Base-by-base conservation (phyloP, 2,888 invertebrate genomes). In the Eremobia ochroleuca region DNA sequence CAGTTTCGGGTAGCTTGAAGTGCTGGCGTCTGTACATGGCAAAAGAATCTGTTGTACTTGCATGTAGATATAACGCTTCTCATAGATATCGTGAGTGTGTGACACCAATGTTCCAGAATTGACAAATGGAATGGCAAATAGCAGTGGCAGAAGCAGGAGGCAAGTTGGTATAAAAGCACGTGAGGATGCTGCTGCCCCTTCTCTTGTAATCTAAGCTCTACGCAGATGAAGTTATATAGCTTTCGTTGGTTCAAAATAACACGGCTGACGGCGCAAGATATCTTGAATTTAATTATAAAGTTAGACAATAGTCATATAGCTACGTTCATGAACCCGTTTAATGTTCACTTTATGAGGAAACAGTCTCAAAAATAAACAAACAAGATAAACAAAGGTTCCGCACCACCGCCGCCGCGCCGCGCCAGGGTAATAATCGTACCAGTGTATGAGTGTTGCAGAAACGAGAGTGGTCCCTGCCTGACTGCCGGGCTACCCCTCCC, bases 281-380 rank as follows among this genome's bases (percentile, higher is more conserved):
- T 79, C 77, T 81, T 77, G 76, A 69, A 76, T 88, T 88, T 87
- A 83, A 88, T 88, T 79, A 83, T 83, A 87, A 87, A 78, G 79
- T 88, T 79, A 81, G 71, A 79, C 76, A 81, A 84, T 80, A 82
- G 68, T 77, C 85, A 40, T 77, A 81, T 67, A 76, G 64, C 78
- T 78, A 77, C 66, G 77, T 82, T 83, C 73, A 82, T 80, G 82
- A 85, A 85, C 76, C 83, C 77, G 80, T 82, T 85, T 89, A 82
- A 85, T 85, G 83, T 77, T 83, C 77, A 82, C 76, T 88, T 83
- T 83, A 85, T 80, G 88, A 79, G 79, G 59, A 79, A 83, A 82
- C 82, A 75, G 72, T 83, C 77, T 77, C 78, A 83, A 85, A 90
- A 87, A 83, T 85, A 88, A 87, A 86, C 87, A 89, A 87, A 85